A percentile compares a stretch with the other conserved stretches of the same genome.
These are phyloP conservation scores for Cephus pygmeus DNA, from an alignment of 2,888 invertebrate genomes.

Conservation along the genomic window DNA sequence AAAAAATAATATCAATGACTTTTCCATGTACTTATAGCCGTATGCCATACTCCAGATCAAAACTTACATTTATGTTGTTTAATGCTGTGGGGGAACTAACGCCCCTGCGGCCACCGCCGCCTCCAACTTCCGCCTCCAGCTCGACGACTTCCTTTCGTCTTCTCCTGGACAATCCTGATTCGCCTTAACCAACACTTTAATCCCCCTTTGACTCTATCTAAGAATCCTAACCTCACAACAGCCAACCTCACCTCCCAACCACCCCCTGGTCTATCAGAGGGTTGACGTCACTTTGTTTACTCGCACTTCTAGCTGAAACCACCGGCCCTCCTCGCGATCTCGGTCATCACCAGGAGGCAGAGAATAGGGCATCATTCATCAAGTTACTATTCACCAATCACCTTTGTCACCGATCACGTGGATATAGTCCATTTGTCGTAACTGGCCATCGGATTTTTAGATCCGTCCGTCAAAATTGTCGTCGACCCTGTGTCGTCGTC, in stretches of 20 bases:
- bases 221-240: not conserved
- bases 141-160: slow-evolving; percentile 41
- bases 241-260: not conserved
- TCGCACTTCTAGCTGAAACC: not conserved
- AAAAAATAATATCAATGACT: not conserved
- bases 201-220: not conserved
- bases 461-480: not conserved
- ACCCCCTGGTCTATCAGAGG: not conserved
- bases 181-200: slow-evolving; percentile 2
- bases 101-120: slow-evolving; percentile 62
- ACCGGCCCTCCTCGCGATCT: not conserved
- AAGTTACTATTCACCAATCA: not conserved
- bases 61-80: slow-evolving; percentile 61
- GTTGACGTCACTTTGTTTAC: not conserved
- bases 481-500: not conserved
- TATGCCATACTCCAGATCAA: not conserved
- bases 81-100: slow-evolving; percentile 57
- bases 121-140: slow-evolving; percentile 62
- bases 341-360: not conserved
- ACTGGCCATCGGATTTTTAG: not conserved
- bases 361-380: not conserved
- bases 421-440: not conserved
- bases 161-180: slow-evolving; percentile 14
- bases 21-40: not conserved
- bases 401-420: not conserved